Percentiles rank a stretch among this genome's conserved stretches.
phyloP scores from a whole-genome alignment of 2,797 vertebrate genomes.

The Semaprochilodus insignis region DNA sequence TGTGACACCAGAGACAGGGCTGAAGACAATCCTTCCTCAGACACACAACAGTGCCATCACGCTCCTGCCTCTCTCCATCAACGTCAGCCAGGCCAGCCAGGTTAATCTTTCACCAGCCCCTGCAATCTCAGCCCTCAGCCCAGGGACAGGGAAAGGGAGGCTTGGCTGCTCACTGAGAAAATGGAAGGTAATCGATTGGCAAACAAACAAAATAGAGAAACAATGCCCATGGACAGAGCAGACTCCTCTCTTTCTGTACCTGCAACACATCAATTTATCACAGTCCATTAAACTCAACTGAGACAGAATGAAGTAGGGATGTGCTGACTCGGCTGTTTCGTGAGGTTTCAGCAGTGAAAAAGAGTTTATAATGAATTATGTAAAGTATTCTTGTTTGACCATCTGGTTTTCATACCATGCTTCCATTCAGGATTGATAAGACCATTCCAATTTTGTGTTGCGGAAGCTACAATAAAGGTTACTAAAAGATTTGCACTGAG shows the following conservation, averaged over 20 bases:
- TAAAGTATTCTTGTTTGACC: neutral
- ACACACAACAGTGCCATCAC: constrained; percentile 72
- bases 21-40: constrained; percentile 74
- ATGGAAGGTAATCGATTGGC: constrained; percentile 74
- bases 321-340: constrained; percentile 15
- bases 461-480: neutral
- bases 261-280: constrained; percentile 71
- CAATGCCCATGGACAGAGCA: constrained; percentile 57
- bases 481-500: no score
- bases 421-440: neutral
- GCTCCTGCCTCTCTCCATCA: constrained; percentile 76
- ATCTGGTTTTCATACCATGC: neutral
- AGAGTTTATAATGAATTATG: neutral
- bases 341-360: neutral
- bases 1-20: constrained; percentile 69
- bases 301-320: neutral
- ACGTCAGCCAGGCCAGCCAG: constrained; percentile 68
- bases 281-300: constrained; percentile 50
- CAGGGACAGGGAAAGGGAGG: constrained; percentile 52
- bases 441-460: neutral
- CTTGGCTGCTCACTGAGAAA: constrained; percentile 75
- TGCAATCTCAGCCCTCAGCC: constrained; percentile 53
- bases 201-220: constrained; percentile 71
- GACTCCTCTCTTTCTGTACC: constrained; percentile 65
- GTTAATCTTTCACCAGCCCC: constrained; percentile 80